Evolutionary conservation across 2,888 invertebrate genomes (phyloP).

Genomic region (Synergus japonicus): DNA sequence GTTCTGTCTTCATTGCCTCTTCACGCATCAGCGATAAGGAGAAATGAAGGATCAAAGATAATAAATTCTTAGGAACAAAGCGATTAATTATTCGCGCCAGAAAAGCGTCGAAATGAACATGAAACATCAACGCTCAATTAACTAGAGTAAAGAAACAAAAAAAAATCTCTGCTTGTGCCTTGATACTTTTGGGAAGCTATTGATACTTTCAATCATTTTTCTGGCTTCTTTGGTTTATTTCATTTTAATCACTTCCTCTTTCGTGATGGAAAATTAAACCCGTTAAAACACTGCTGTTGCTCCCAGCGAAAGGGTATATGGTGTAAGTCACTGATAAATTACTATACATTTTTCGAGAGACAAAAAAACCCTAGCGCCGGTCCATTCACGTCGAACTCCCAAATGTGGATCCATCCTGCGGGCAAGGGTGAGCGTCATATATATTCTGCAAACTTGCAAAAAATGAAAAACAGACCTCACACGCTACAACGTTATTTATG

Average conservation of each 20-base stretch:
- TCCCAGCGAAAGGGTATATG: slow-evolving; percentile 16
- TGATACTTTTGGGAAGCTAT: background rate
- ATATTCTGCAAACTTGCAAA: slow-evolving; percentile 25
- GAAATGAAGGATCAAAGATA: background rate
- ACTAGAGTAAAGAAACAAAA: background rate
- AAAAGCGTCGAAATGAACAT: slow-evolving; percentile 15
- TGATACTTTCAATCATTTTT: background rate
- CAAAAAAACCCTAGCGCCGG: slow-evolving; percentile 68
- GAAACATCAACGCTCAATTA: background rate
- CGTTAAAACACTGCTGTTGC: slow-evolving; percentile 21
- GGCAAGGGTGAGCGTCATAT: slow-evolving; percentile 40
- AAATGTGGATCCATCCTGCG: slow-evolving; percentile 34
- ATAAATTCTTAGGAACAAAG: slow-evolving; percentile 6
- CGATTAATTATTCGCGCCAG: slow-evolving; percentile 17
- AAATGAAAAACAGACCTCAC: slow-evolving; percentile 24
- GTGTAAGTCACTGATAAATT: slow-evolving; percentile 67
- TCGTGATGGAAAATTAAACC: slow-evolving; percentile 30
- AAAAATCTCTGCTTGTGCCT: background rate
- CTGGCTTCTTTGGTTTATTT: background rate
- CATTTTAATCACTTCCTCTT: slow-evolving; percentile 9
- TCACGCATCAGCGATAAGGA: background rate
- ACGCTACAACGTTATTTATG: slow-evolving; percentile 35
- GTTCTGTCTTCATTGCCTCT: background rate
- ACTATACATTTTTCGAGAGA: slow-evolving; percentile 61
- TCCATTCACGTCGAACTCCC: slow-evolving; percentile 63